phyloP scores from a whole-genome alignment of 2,888 invertebrate species.

The Matsumyia berberina region DNA sequence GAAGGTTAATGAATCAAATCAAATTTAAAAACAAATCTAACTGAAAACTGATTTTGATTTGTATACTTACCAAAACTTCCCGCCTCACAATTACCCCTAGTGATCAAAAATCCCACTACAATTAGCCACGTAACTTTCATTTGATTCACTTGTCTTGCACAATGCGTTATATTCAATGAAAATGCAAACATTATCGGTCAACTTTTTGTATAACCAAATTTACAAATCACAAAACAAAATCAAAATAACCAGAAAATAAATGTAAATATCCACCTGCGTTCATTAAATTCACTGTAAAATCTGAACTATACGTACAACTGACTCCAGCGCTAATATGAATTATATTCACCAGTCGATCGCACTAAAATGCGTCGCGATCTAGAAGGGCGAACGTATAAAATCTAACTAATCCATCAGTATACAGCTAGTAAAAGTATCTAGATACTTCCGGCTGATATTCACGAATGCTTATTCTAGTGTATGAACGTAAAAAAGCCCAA shows the following conservation, averaged over 20 bases:
- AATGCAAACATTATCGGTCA: no score
- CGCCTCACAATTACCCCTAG: slow-evolving; percentile 56
- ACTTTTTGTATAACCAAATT: not conserved
- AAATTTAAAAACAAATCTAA: no score
- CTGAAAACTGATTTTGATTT: not conserved
- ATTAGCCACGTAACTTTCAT: slow-evolving; percentile 29
- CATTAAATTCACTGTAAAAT: slow-evolving; percentile 1
- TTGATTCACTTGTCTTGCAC: slow-evolving; percentile 2
- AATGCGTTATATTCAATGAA: not conserved
- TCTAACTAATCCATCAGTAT: slow-evolving; percentile 69
- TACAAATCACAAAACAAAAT: slow-evolving; percentile 5
- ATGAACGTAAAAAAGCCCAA: slow-evolving; percentile 18
- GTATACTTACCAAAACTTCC: slow-evolving; percentile 68
- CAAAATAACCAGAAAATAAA: not conserved
- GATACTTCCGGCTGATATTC: slow-evolving; percentile 71
- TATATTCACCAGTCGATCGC: slow-evolving; percentile 22
- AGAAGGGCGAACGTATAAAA: slow-evolving; percentile 57
- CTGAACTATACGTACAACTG: not conserved
- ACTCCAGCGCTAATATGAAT: slow-evolving; percentile 11
- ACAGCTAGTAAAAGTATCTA: slow-evolving; percentile 34
- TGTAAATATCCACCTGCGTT: not conserved
- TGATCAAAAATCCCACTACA: slow-evolving; percentile 28
- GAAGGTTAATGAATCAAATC: no score
- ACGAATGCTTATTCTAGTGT: slow-evolving; percentile 33
- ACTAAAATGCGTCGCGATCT: slow-evolving; percentile 26